Base-by-base conservation (phyloP, 2,888 invertebrate species). In the Aradus depressus region DNA sequence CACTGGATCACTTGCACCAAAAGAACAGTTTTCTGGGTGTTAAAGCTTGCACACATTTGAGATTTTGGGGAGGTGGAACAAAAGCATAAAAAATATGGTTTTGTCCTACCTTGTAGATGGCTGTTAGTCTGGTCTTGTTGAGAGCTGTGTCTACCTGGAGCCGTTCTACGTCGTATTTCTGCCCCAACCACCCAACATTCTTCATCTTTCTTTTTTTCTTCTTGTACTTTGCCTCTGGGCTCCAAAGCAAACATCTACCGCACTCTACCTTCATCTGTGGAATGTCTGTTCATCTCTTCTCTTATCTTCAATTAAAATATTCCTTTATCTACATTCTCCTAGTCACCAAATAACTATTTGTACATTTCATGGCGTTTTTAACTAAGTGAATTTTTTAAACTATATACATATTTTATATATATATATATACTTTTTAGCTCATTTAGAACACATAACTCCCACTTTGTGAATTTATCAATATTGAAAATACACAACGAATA, bases 401-500 rank as follows among this genome's bases (percentile, higher is more conserved):
- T 51, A 48, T 18, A 47, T 16, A 18, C n/a, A 47, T 28, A 25
- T 41, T 37, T 42, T 42, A 23, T 37, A 28, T 45, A 31, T 31
- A 38, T 38, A 42, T 18, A 25, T 52, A 22, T 31, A 51, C 26
- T 41, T 43, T 52, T 45, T 44, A 43, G 45, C 34, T 51, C 42
- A 43, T 50, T 25, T 37, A 53, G 50, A 53, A 53, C 50, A 53
- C 50, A 53, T 50, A 42, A 44, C 53, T 53, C 38, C 41, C 52
- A 42, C 52, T n/a, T n/a, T 49, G 38, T 51, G 25, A 44, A 47
- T 32, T 47, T 47, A 39, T 23, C 23, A 39, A 49, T 54, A 53
- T 53, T 57, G 50, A 59, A 58, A 59, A 59, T 59, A 56, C 57
- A 59, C 59, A 59, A 51, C 47, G 52, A 57, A 51, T 54, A 54